These are phyloP conservation scores for Exephanes ischioxanthus DNA, from an alignment of 2,888 invertebrate species.

Conservation along the genomic window DNA sequence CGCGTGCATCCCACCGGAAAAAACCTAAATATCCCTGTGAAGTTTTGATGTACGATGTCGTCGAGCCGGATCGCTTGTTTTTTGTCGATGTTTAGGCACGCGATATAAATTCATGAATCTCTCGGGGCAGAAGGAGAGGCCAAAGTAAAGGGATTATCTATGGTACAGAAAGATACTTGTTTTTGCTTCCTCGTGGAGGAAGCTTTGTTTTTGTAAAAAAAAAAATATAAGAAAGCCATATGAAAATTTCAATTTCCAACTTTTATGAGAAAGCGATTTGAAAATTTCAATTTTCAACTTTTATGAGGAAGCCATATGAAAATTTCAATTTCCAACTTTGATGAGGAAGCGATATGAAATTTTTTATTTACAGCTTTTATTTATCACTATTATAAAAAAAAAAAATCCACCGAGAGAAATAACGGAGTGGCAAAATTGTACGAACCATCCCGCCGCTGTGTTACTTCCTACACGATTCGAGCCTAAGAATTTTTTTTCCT, in stretches of 20 bases:
- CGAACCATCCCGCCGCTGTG: not conserved
- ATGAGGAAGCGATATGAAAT: too few relatives aligned
- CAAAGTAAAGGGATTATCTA: not conserved
- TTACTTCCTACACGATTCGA: not conserved
- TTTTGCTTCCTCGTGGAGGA: too few relatives aligned
- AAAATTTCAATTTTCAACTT: not conserved
- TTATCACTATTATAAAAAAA: too few relatives aligned
- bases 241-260: too few relatives aligned
- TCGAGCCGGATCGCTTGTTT: conserved; percentile 25
- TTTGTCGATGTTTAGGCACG: conserved; percentile 67
- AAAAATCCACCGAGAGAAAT: not conserved
- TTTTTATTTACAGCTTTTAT: too few relatives aligned
- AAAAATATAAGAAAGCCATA: too few relatives aligned
- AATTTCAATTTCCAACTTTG: too few relatives aligned
- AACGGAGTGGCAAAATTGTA: not conserved
- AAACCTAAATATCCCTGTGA: conserved; percentile 40
- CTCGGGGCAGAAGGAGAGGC: not conserved
- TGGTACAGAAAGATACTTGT: not conserved
- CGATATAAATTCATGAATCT: not conserved
- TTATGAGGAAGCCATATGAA: too few relatives aligned
- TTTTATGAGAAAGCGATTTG: too few relatives aligned
- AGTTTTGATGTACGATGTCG: conserved; percentile 30
- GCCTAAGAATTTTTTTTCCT: not conserved
- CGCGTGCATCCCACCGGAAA: not conserved
- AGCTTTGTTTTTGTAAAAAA: too few relatives aligned